Evolutionary conservation across 64 coral and sea anemone species (phyloP).

Genomic region (Pocillopora verrucosa): DNA sequence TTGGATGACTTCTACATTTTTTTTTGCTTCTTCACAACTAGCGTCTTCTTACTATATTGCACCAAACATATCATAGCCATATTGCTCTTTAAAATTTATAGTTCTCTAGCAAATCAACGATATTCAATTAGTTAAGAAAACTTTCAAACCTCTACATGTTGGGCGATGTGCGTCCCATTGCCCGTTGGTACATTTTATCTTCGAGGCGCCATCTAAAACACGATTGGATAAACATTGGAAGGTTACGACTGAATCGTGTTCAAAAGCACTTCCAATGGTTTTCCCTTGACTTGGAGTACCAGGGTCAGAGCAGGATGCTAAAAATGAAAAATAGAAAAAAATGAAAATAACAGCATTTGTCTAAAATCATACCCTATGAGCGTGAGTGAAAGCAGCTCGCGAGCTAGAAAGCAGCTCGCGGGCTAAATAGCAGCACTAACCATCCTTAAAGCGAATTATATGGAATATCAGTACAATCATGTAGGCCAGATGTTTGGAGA

Average conservation of each 20-base stretch:
- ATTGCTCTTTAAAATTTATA: no score
- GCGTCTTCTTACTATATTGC: no score
- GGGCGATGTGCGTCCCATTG: not conserved
- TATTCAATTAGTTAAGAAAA: not conserved
- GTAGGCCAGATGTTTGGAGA: no score
- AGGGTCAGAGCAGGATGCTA: constrained; percentile 12
- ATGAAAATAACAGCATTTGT: not conserved
- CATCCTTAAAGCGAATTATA: no score
- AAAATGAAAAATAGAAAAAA: not conserved
- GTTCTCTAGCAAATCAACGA: no score
- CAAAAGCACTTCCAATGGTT: constrained; percentile 1
- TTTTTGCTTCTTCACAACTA: no score
- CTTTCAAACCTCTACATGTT: not conserved
- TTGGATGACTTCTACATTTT: no score
- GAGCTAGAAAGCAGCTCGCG: not conserved
- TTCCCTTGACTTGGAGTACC: not conserved
- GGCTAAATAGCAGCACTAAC: no score
- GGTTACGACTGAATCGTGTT: not conserved
- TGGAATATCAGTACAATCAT: no score
- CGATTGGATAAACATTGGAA: not conserved
- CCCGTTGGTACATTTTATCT: not conserved
- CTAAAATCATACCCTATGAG: not conserved
- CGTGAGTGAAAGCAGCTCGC: no score
- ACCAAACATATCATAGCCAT: no score
- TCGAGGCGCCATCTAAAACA: not conserved